A percentile compares a stretch with the other conserved stretches of the same genome.
phyloP scores from a whole-genome alignment of 2,888 invertebrate species.

The Melolontha melolontha region DNA sequence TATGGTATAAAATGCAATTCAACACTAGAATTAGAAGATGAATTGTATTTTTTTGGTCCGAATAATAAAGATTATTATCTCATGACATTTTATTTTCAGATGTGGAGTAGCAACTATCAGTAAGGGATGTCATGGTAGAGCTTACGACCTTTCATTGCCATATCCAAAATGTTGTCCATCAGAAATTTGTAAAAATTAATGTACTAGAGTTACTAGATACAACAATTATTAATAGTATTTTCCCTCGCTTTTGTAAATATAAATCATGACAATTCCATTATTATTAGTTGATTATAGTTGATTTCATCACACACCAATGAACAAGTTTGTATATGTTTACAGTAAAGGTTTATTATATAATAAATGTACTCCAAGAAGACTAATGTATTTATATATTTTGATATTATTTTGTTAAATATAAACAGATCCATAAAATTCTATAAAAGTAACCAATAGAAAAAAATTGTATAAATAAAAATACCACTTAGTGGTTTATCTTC shows the following conservation, averaged over 20 bases:
- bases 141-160: constrained; percentile 6
- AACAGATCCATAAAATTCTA: constrained; percentile 14
- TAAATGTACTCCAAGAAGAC: too few relatives aligned
- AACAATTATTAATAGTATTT: background rate
- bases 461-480: constrained; percentile 13
- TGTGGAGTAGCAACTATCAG: constrained; percentile 1
- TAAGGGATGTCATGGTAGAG: constrained; percentile 22
- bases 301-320: too few relatives aligned
- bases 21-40: constrained; percentile 2
- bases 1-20: constrained; percentile 23
- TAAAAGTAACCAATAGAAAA: constrained; percentile 22
- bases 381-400: too few relatives aligned
- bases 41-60: constrained; percentile 15
- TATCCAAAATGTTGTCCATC: constrained; percentile 21
- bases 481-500: background rate
- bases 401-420: background rate
- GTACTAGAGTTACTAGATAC: background rate
- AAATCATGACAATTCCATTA: too few relatives aligned
- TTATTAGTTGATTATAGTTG: too few relatives aligned
- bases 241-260: background rate
- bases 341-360: too few relatives aligned
- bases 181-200: constrained; percentile 4
- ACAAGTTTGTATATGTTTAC: too few relatives aligned
- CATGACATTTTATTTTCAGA: constrained; percentile 3
- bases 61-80: too few relatives aligned